A percentile compares a stretch with the other conserved stretches of the same genome.
These are phyloP conservation scores for Chaetophractus vellerosus DNA, from an alignment of 2,797 vertebrate genomes.

Conservation along the genomic window DNA sequence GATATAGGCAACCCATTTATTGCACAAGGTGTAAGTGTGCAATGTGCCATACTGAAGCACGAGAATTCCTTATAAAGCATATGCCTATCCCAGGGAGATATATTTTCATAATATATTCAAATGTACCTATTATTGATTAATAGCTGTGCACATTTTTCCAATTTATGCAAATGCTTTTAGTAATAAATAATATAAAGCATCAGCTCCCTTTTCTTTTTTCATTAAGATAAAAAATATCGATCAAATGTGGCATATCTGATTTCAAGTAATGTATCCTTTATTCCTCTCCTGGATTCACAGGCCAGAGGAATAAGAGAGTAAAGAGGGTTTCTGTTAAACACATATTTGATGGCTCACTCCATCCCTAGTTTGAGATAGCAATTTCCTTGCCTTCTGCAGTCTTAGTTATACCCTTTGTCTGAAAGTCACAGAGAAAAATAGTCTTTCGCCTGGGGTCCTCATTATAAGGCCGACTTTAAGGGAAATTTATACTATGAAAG, in stretches of 20 bases:
- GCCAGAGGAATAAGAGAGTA: background rate
- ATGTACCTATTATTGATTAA: conserved; percentile 10
- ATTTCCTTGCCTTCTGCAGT: background rate
- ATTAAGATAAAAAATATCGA: background rate
- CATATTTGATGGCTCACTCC: conserved; percentile 11
- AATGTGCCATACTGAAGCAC: background rate
- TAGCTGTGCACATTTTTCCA: background rate
- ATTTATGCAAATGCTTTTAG: conserved; percentile 54
- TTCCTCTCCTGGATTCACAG: background rate
- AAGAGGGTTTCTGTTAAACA: conserved; percentile 53
- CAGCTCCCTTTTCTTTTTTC: background rate
- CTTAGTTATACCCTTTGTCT: conserved; percentile 32
- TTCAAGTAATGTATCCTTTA: conserved; percentile 12
- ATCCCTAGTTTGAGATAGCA: background rate
- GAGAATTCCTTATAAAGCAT: conserved; percentile 43
- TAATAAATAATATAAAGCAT: conserved; percentile 32
- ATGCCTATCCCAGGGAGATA: background rate
- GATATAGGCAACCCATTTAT: conserved; percentile 27
- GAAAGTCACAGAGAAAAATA: conserved; percentile 55
- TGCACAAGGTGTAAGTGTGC: conserved; percentile 29
- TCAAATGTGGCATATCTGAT: background rate
- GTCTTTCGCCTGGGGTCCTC: background rate
- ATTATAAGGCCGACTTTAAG: conserved; percentile 48
- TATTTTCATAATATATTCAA: background rate
- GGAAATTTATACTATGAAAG: conserved; percentile 11